Conservation (phyloP, 2,113 vertebrate genomes). For the Edolisoma coerulescens region DNA sequence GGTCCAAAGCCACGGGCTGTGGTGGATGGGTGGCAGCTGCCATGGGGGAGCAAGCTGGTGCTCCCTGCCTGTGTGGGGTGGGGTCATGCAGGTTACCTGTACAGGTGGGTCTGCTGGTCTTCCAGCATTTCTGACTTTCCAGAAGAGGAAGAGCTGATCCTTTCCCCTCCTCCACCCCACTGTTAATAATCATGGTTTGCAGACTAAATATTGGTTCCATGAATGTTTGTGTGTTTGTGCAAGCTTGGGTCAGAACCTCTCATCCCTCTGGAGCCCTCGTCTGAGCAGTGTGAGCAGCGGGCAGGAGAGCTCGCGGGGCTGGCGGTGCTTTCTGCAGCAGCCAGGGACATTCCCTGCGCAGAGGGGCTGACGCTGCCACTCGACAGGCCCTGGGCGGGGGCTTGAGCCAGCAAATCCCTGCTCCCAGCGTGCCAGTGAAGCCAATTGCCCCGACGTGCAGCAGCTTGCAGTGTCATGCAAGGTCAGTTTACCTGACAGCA, state of each 20-base stretch:
- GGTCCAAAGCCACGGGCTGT: fast-evolving
- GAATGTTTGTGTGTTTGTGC: neutral
- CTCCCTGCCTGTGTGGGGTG: neutral
- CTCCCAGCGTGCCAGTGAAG: neutral
- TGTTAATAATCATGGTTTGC: neutral
- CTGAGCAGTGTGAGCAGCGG: fast-evolving
- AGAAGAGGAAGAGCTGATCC: neutral
- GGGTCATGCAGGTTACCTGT: fast-evolving
- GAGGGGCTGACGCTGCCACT: neutral
- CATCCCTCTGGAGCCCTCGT: neutral
- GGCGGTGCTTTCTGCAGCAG: neutral
- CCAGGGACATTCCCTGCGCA: neutral
- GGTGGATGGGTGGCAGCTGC: neutral
- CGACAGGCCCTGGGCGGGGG: fast-evolving
- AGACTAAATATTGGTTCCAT: neutral
- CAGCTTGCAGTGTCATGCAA: neutral
- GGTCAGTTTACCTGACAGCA: neutral
- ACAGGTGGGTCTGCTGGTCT: neutral
- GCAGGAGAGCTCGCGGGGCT: neutral
- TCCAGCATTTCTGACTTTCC: neutral
- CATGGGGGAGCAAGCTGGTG: fast-evolving
- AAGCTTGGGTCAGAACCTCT: neutral
- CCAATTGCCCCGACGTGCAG: neutral
- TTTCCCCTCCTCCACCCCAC: neutral
- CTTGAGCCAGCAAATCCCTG: neutral